A percentile compares a stretch with the other conserved stretches of the same genome.
These are phyloP conservation scores for Acipenser oxyrinchus DNA, from an alignment of 2,797 vertebrate genomes.

Conservation along the genomic window DNA sequence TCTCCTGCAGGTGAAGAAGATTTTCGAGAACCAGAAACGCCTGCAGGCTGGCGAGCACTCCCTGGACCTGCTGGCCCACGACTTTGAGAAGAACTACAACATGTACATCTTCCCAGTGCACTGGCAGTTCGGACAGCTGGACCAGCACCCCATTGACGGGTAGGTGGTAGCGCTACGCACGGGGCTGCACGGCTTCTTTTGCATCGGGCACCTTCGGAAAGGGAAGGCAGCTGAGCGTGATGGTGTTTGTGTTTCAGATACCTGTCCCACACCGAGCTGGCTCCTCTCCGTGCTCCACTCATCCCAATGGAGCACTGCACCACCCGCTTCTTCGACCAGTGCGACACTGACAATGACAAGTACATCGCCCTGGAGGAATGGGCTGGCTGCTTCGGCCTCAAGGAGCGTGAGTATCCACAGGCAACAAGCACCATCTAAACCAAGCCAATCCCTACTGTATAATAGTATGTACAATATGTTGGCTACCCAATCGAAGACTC, in stretches of 20 bases:
- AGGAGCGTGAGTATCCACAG: conserved; percentile 75
- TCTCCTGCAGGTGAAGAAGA: conserved; percentile 84
- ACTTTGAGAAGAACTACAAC: conserved; percentile 99
- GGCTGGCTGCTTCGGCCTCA: conserved; percentile 92
- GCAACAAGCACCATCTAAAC: background rate
- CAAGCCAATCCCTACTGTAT: no score
- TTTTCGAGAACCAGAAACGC: conserved; percentile 92
- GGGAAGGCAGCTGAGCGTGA: background rate
- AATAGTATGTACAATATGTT: no score
- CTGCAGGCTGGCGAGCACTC: conserved; percentile 86
- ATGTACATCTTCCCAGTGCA: conserved; percentile 99
- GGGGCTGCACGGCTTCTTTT: background rate
- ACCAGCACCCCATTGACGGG: conserved; percentile 90
- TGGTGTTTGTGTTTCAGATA: conserved; percentile 54
- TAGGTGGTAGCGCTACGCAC: conserved; percentile 40
- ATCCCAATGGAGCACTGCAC: conserved; percentile 99
- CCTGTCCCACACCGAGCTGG: conserved; percentile 92
- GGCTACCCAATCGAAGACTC: no score
- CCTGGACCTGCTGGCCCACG: conserved; percentile 85
- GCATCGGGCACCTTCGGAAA: background rate
- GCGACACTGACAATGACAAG: conserved; percentile 87
- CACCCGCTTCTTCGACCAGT: conserved; percentile 89
- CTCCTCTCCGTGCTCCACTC: conserved; percentile 89
- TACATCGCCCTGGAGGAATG: conserved; percentile 96
- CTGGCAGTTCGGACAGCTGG: conserved; percentile 97